Base-by-base conservation (phyloP, 2,113 vertebrate genomes). In the Galbula dea region DNA sequence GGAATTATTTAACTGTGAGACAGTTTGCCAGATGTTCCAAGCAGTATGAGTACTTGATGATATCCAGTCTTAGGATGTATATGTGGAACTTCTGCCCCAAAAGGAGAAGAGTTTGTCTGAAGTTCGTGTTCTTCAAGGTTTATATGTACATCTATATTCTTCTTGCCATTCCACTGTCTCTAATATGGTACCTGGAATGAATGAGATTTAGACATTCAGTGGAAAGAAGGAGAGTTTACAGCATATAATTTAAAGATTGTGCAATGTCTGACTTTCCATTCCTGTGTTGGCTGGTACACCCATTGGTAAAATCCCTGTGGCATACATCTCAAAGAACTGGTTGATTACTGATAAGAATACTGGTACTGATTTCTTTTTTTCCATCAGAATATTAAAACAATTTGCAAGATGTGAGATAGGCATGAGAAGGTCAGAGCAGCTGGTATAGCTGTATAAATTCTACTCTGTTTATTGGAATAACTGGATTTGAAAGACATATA, bases 81-180 rank as follows among this genome's bases (percentile, higher is more conserved):
- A 2, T 58, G 21, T 1, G 0, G 8, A 63, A 72, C 8, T 83
- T 91, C 29, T 54, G 13, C 10, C 18, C 3, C 27, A 1, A 30
- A 49, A 71, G n/a, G 9, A 87, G 19, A 75, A 81, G 15, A 57
- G 15, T 72, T 86, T 67, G 15, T 54, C 37, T 80, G 43, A 63
- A 74, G 46, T 51, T 43, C 15, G 8, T 27, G 4, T 51, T 84
- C 37, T 67, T 84, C 32, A 48, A 37, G 17, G 6, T 55, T 68
- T 81, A 8, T 34, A 26, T 20, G 13, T 39, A 48, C 10, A 34
- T 84, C 77, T 82, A 11, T 48, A 48, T 66, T 10, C 9, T 65
- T 57, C 14, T 78, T 82, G 19, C 32, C 7, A 57, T 85, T 85
- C 12, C 8, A 21, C 23, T 32, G 7, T 48, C 46, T 78, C 41